Percentiles rank a stretch among this genome's conserved stretches.
phyloP scores from a whole-genome alignment of 2,888 invertebrate species.

The Dryocosmus kuriphilus region DNA sequence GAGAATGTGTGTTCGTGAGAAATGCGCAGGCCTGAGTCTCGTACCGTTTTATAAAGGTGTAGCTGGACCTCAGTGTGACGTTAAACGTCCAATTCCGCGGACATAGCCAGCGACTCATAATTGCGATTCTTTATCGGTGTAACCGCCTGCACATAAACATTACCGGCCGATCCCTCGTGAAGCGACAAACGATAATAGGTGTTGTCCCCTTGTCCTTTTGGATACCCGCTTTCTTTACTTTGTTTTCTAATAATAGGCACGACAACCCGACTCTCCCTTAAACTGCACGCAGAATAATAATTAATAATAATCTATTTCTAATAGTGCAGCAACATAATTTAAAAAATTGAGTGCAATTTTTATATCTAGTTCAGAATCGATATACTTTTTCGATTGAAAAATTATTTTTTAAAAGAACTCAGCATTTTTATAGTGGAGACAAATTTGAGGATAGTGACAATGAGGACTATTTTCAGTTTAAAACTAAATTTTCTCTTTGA shows the following conservation, averaged over 20 bases:
- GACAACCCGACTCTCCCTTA: conserved; percentile 6
- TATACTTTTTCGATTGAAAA: no score
- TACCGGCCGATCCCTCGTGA: conserved; percentile 25
- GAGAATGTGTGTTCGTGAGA: conserved; percentile 49
- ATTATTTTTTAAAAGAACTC: neutral
- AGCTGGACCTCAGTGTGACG: conserved; percentile 71
- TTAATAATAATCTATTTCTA: neutral
- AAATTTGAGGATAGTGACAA: neutral
- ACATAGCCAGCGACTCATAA: conserved; percentile 51
- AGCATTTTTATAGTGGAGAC: no score
- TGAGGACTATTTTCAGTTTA: no score
- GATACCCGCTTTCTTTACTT: conserved; percentile 14
- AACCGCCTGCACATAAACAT: conserved; percentile 59
- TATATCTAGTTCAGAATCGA: neutral
- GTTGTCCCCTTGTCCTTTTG: conserved; percentile 29
- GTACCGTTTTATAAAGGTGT: conserved; percentile 64
- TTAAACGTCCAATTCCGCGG: conserved; percentile 70
- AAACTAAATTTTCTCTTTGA: neutral
- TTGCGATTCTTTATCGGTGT: conserved; percentile 60
- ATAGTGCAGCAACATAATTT: neutral
- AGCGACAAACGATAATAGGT: conserved; percentile 40
- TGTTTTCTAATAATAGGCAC: conserved; percentile 41
- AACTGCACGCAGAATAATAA: neutral
- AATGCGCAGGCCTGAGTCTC: conserved; percentile 66
- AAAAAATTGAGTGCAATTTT: neutral